Percentiles rank a stretch among this genome's conserved stretches.
These are phyloP conservation scores for Antechinus stuartii DNA, from an alignment of 2,113 vertebrate genomes.

Conservation along the genomic window DNA sequence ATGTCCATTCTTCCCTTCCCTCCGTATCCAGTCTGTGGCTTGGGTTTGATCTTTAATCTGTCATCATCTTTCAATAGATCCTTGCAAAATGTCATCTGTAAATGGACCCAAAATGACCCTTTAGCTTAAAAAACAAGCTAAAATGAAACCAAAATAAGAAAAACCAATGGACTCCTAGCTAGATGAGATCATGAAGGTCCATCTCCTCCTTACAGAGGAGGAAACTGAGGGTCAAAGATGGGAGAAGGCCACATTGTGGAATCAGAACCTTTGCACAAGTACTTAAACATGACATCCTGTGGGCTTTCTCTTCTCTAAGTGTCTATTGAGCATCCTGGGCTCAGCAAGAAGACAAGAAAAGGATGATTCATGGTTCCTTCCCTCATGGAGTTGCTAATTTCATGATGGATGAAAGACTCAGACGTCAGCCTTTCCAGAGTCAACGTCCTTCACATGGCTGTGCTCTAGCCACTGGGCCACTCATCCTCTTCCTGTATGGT, in stretches of 20 bases:
- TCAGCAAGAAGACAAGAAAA: not conserved
- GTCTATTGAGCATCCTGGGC: not conserved
- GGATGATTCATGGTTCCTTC: not conserved
- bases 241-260: not conserved
- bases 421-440: not conserved
- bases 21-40: not conserved
- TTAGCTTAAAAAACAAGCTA: not conserved
- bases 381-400: accelerated
- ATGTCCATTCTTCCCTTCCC: not conserved
- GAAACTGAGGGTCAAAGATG: not conserved
- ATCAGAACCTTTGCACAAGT: not conserved
- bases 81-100: not conserved
- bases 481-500: not conserved
- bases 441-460: not conserved
- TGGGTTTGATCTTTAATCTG: not conserved
- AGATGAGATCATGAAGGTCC: not conserved
- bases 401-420: not conserved
- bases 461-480: not conserved
- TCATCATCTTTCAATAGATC: not conserved
- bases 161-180: not conserved
- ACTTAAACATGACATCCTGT: not conserved
- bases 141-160: not conserved
- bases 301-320: not conserved
- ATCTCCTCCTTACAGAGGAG: not conserved
- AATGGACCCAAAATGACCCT: not conserved